Evolutionary conservation across 2,888 invertebrate species (phyloP), one percentile per base, ranked within the genome.

Genomic region (Cryptocephalus primarius): DNA sequence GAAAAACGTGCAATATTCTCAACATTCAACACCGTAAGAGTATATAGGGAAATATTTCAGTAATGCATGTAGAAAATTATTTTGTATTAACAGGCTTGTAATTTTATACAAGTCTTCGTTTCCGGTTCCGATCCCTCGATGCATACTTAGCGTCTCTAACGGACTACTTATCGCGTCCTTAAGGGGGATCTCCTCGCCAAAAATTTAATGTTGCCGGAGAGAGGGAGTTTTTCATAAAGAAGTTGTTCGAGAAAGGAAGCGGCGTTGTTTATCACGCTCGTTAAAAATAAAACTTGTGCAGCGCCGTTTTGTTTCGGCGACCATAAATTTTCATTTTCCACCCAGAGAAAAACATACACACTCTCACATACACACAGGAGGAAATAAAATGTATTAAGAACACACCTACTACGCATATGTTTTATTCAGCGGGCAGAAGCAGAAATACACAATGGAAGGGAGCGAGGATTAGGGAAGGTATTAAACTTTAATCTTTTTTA

Each of bases 401-500:
- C 50, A 52, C 53, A 52, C 52, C 52, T 51, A 52, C 52, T 47
- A 52, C 52, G 52, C 54, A 54, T 57, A 55, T 53, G 55, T 55
- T 56, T 53, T 49, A 53, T 55, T 54, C 52, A 54, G 45, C 39
- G 44, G 11, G 41, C 22, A 22, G 22, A 22, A 6, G 22, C 22
- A 22, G 22, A 22, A 49, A 34, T 43, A 43, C 53, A 43, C 39
- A 42, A 47, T 33, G 50, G 44, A 40, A 34, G 39, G 32, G 39
- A 39, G 38, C 40, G 47, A 40, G 39, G 42, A 46, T 54, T 53
- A 39, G 42, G 43, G 47, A 51, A 53, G 55, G 53, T 53, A 53
- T 52, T 52, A 55, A 54, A 52, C 44, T 58, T 56, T 53, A 55
- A 53, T 53, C 53, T 54, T 52, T 50, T 55, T 58, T 58, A 56